Evolutionary conservation across 2,113 vertebrate species (phyloP), one percentile per base, ranked within the genome.

Genomic region (Desmodus rotundus): DNA sequence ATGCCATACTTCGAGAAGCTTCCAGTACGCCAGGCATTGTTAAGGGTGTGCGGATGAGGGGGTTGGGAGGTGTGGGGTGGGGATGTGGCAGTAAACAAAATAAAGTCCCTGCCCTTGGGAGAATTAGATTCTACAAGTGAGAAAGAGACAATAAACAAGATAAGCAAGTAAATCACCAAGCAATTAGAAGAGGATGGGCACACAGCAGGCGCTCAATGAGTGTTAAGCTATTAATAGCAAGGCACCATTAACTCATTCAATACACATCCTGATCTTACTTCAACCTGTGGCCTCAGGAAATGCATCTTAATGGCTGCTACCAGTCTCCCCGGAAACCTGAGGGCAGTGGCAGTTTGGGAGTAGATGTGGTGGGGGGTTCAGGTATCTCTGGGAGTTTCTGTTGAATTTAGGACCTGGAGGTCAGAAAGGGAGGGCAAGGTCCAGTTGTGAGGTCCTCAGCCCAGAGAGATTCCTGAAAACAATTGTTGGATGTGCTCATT

Each of bases 201-300:
- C 95, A 92, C 93, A 96, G 91, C 93, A 94, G 93, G 96, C 87
- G 81, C 91, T 94, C 87, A 96, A 83, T 96, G 94, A 95, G 97
- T 68, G 74, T 81, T 92, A 76, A 76, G 67, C 61, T 94, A 95
- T 92, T 96, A 96, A 89, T 89, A 89, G 87, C 24, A 95, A 96
- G 92, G 94, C 41, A 82, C 45, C 65, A 65, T 95, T 93, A 91
- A 93, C 47, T 76, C 83, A 89, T 80, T 96, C 82, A 95, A 94
- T 82, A 93, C 54, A 77, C 73, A 93, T 93, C 87, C 47, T 20
- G n/a, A n/a, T 85, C 81, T 43, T 5, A 9, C 52, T 87, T 93
- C 54, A 52, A 61, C 70, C 78, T 82, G 52, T 28, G 81, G 84
- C 45, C 80, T 90, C 38, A 22, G 15, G 41, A 58, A 70, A 65